Percentiles rank a stretch among this genome's conserved stretches.
These are phyloP conservation scores for Euglossa dilemma DNA, from an alignment of 1,140 invertebrate genomes.

Conservation along the genomic window DNA sequence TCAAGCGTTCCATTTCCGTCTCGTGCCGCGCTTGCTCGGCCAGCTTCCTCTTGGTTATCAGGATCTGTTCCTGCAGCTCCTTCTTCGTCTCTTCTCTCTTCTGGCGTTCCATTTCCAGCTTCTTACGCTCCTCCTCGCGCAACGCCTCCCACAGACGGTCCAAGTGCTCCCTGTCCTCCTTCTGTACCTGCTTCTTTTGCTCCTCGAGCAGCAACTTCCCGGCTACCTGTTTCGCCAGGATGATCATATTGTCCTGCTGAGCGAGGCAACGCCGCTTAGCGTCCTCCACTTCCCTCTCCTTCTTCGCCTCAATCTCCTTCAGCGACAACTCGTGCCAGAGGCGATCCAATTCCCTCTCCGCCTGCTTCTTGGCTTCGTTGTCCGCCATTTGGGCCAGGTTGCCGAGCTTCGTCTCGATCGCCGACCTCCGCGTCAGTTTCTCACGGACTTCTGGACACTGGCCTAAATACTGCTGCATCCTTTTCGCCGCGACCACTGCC, in stretches of 20 bases:
- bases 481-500: conserved; percentile 65
- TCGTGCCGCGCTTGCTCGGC: conserved; percentile 62
- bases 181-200: conserved; percentile 41
- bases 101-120: conserved; percentile 46
- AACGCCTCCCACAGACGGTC: conserved; percentile 48
- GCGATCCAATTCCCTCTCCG: conserved; percentile 60
- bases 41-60: conserved; percentile 42
- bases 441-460: conserved; percentile 62
- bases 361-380: conserved; percentile 58
- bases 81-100: conserved; percentile 57
- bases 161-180: conserved; percentile 61
- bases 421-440: conserved; percentile 55
- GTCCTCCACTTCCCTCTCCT: conserved; percentile 54
- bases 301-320: conserved; percentile 61
- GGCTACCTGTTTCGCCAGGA: conserved; percentile 64
- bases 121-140: conserved; percentile 53
- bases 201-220: conserved; percentile 59
- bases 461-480: conserved; percentile 70
- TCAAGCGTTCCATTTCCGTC: conserved; percentile 43
- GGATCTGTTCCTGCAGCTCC: conserved; percentile 69
- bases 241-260: not conserved
- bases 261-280: conserved; percentile 21
- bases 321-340: conserved; percentile 69
- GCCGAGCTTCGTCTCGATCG: conserved; percentile 68
- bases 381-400: conserved; percentile 74